Conservation (phyloP, 2,113 vertebrate genomes). For the Anarrhichthys ocellatus region DNA sequence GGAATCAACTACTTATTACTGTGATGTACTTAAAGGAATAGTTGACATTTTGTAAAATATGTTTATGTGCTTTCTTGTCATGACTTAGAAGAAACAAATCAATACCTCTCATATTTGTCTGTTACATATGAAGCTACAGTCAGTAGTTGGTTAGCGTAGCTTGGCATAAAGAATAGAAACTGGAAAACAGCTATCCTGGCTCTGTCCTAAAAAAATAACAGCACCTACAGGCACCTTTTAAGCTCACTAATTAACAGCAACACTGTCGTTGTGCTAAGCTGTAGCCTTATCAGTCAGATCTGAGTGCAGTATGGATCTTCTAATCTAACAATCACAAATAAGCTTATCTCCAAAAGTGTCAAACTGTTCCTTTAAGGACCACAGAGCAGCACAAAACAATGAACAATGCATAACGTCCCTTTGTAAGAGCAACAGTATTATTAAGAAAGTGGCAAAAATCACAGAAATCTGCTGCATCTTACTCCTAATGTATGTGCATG, state of each 20-base stretch:
- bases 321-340: not conserved
- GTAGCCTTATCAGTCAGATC: not conserved
- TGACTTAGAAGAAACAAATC: not conserved
- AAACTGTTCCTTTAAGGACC: not conserved
- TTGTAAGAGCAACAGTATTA: not conserved
- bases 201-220: not conserved
- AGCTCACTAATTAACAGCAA: not conserved
- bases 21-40: not conserved
- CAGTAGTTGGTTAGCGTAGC: not conserved
- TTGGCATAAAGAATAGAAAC: not conserved
- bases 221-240: not conserved
- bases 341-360: not conserved
- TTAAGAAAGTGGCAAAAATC: slow-evolving; percentile 14
- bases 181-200: not conserved
- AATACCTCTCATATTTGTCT: not conserved
- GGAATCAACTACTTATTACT: not conserved
- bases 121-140: not conserved
- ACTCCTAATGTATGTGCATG: not conserved
- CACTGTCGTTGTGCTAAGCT: not conserved
- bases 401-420: not conserved
- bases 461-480: slow-evolving; percentile 28
- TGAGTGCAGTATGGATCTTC: not conserved
- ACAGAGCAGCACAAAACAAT: not conserved
- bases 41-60: not conserved
- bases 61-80: not conserved